Percentiles rank a stretch among this genome's conserved stretches.
These are phyloP conservation scores for Catonia carolina DNA, from an alignment of 2,888 invertebrate genomes.

Conservation along the genomic window DNA sequence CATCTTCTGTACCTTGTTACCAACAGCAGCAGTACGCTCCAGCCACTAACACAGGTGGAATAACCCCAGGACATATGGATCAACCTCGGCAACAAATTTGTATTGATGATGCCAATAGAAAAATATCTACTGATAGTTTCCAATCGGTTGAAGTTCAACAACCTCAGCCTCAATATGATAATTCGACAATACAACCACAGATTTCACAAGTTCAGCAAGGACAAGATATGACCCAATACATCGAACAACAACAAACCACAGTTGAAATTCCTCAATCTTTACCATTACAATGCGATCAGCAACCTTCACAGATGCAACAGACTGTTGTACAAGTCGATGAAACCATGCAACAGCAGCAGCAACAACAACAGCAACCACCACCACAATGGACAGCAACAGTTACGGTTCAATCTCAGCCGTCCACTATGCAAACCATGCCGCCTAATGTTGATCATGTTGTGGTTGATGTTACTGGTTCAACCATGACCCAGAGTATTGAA, in stretches of 20 bases:
- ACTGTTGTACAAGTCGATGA: neutral
- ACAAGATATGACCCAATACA: no score
- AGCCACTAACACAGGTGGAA: no score
- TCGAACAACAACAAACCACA: no score
- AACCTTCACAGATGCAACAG: constrained; percentile 16
- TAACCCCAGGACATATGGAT: no score
- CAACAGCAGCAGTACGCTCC: no score
- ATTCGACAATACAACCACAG: no score
- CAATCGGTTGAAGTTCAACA: neutral
- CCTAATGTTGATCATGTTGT: neutral
- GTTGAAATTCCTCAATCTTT: no score
- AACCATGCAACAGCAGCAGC: neutral
- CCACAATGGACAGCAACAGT: neutral
- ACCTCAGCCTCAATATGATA: no score
- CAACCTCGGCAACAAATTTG: no score
- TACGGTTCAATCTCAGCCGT: neutral
- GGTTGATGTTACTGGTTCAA: neutral
- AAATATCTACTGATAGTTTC: constrained; percentile 3
- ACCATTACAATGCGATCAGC: constrained; percentile 20
- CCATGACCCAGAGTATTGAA: neutral
- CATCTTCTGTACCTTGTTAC: no score
- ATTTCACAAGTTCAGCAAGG: no score
- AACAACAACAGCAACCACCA: neutral
- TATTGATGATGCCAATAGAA: neutral
- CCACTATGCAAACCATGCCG: neutral